Evolutionary conservation across 1,140 invertebrate species (phyloP).

Genomic region (Zaprionus ghesquierei): DNA sequence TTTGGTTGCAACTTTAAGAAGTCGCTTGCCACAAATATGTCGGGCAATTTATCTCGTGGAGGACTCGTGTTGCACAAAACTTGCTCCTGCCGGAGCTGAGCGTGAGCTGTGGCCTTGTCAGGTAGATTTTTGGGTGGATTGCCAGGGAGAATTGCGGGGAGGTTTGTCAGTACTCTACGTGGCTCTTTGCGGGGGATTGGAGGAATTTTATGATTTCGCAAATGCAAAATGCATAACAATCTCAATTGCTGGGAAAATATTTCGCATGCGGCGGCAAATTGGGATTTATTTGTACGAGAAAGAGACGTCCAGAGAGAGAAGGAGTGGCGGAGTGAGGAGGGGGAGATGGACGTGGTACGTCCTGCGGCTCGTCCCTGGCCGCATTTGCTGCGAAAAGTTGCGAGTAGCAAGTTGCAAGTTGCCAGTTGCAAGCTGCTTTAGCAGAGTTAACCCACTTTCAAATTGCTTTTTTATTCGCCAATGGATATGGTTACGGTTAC

Average conservation of each 20-base stretch:
- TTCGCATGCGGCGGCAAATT: conserved; percentile 65
- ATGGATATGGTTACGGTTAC: conserved; percentile 49
- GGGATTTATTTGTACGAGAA: conserved; percentile 66
- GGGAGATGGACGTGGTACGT: conserved; percentile 4
- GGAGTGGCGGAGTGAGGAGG: not conserved
- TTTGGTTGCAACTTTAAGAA: conserved; percentile 53
- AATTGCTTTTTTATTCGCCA: conserved; percentile 77
- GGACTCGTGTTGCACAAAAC: conserved; percentile 33
- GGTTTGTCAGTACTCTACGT: conserved; percentile 4
- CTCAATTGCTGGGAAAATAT: conserved; percentile 73
- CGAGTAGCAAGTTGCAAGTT: conserved; percentile 3
- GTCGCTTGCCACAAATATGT: conserved; percentile 48
- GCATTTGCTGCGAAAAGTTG: conserved; percentile 28
- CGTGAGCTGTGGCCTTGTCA: conserved; percentile 51
- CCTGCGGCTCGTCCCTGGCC: conserved; percentile 20
- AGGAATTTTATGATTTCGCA: conserved; percentile 64
- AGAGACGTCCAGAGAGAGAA: conserved; percentile 21
- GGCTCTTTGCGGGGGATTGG: no score
- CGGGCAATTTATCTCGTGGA: conserved; percentile 38
- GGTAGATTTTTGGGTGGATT: not conserved
- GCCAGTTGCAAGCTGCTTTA: conserved; percentile 28
- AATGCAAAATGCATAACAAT: conserved; percentile 79
- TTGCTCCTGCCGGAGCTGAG: conserved; percentile 56
- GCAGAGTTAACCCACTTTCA: conserved; percentile 61
- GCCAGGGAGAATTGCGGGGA: no score